Evolutionary conservation across 2,888 invertebrate genomes (phyloP).

Genomic region (Onthophagus sagittarius): DNA sequence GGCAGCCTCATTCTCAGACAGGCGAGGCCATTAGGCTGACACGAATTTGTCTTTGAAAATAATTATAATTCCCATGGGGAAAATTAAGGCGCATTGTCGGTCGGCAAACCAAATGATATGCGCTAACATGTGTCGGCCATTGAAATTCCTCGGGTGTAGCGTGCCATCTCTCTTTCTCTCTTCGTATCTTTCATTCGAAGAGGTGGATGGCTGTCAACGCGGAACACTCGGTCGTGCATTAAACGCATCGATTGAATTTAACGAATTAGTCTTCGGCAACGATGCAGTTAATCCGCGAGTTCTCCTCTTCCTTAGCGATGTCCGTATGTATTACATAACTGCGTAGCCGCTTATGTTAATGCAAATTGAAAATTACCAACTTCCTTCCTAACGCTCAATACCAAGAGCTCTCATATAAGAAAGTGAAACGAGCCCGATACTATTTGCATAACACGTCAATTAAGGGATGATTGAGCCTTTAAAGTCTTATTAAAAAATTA

Average conservation of each 20-base stretch:
- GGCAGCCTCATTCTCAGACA: not conserved
- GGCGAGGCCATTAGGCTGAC: not conserved
- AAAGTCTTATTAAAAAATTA: not conserved
- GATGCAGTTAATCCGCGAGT: not conserved
- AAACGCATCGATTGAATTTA: not conserved
- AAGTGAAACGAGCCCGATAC: not conserved
- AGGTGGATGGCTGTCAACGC: not conserved
- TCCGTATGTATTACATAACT: not conserved
- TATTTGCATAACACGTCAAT: not conserved
- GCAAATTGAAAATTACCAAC: not conserved
- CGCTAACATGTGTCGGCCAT: not conserved
- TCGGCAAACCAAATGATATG: not conserved
- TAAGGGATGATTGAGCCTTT: slow-evolving; percentile 7
- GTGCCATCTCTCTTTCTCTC: not conserved
- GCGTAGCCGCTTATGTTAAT: not conserved
- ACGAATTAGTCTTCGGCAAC: not conserved
- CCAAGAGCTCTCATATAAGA: not conserved
- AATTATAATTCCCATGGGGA: not conserved
- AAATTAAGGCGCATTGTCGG: not conserved
- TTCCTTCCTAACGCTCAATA: not conserved
- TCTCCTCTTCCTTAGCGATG: not conserved
- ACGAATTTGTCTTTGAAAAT: not conserved
- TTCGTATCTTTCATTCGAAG: no score
- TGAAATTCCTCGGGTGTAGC: not conserved
- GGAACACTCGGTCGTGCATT: not conserved